Conservation (phyloP, 2,888 invertebrate species). For the Drosophila seclusa region DNA sequence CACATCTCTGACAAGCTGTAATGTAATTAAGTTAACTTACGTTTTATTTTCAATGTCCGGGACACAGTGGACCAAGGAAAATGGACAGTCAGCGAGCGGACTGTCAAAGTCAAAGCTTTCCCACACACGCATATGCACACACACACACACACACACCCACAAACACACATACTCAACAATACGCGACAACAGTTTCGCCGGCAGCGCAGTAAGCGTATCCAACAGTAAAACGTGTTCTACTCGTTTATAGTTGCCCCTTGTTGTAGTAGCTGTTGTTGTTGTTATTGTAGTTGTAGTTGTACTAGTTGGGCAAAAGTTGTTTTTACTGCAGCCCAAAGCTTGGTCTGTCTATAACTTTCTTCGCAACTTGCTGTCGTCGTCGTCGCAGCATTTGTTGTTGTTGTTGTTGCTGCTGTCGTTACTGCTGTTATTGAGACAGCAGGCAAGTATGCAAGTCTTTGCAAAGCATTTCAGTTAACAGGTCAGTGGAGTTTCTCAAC, state of each 20-base stretch:
- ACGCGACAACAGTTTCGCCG: slow-evolving; percentile 26
- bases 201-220: slow-evolving; percentile 49
- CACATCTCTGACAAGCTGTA: slow-evolving; percentile 54
- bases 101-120: slow-evolving; percentile 67
- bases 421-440: slow-evolving; percentile 62
- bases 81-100: slow-evolving; percentile 51
- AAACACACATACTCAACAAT: slow-evolving; percentile 17
- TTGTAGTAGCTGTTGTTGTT: slow-evolving; percentile 30
- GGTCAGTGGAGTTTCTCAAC: slow-evolving; percentile 80
- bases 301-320: slow-evolving; percentile 78
- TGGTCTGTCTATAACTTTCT: slow-evolving; percentile 73
- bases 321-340: slow-evolving; percentile 74
- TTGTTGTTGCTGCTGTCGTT: slow-evolving; percentile 25
- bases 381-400: slow-evolving; percentile 62
- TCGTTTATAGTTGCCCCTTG: slow-evolving; percentile 54
- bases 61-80: slow-evolving; percentile 66
- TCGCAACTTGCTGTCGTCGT: slow-evolving; percentile 63
- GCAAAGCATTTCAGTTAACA: slow-evolving; percentile 77
- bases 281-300: slow-evolving; percentile 58
- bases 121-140: slow-evolving; percentile 49
- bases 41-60: slow-evolving; percentile 78
- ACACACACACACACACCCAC: slow-evolving; percentile 20
- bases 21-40: slow-evolving; percentile 72
- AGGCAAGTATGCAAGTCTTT: slow-evolving; percentile 66
- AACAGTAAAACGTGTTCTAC: slow-evolving; percentile 80